Base-by-base conservation (phyloP, 2,888 invertebrate genomes). In the Phragmatobia fuliginosa region DNA sequence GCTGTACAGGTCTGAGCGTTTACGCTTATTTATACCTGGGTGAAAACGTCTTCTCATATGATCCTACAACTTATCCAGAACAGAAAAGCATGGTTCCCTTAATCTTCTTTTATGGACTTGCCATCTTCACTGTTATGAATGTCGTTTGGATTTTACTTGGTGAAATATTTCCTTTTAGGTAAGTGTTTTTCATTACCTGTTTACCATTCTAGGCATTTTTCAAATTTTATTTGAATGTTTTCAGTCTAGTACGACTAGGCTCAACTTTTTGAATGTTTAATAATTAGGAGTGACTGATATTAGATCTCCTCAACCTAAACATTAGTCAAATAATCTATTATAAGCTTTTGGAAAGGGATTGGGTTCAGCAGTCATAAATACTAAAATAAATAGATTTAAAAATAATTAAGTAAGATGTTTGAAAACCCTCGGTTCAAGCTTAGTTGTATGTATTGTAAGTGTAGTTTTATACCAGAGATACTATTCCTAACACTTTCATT, bases 131-230 rank as follows among this genome's bases (percentile, higher is more conserved):
- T 52, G 94, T 91, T 14, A 88, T 92, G 4, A 92, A 94, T n/a
- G 88, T 96, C 21, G 96, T 96, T 3, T 96, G 96, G 96, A 93
- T 96, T 70, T 79, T 96, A 60, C 88, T 96, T 16, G 95, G 96
- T 70, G 96, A 96, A 86, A 92, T 96, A 14, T 96, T 96, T 76
- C 96, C 96, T 0, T 94, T 95, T 75, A 95, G 95, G 96, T 96
- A 16, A 70, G 66, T 59, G 1, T 8, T 6, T 61, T 25, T 38
- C 8, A 31, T 62, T 11, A 49, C 6, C 2, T 8, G 58, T 16
- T 1, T 8, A 58, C 21, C 45, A 21, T 45, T 8, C 1, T 6
- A 8, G 7, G 10, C 45, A 7, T 45, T 3, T 18, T 4, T 1
- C 41, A 41, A 41, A 18, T 4, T 18, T 3, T 0, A 3, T 41